A percentile compares a stretch with the other conserved stretches of the same genome.
phyloP scores from a whole-genome alignment of 2,797 vertebrate genomes.

The Ataeniobius toweri region DNA sequence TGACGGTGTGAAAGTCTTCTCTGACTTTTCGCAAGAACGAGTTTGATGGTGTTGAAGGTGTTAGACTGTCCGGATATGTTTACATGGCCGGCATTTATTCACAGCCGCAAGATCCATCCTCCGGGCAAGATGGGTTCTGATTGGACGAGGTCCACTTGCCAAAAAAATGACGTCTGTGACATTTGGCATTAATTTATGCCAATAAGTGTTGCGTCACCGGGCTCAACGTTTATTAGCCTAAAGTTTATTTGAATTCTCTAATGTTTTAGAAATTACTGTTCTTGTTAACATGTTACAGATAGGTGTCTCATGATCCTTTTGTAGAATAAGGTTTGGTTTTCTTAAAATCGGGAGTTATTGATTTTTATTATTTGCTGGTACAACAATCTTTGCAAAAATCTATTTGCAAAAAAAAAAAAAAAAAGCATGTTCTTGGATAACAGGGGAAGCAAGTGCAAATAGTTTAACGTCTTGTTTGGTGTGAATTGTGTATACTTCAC shows the following conservation, averaged over 20 bases:
- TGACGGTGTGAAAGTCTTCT: constrained; percentile 1
- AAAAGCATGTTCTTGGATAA: not conserved
- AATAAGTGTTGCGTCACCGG: not conserved
- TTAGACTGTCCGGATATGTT: not conserved
- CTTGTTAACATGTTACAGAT: not conserved
- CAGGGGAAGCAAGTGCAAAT: not conserved
- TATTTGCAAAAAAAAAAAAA: not conserved
- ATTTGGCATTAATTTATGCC: not conserved
- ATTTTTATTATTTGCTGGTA: not conserved
- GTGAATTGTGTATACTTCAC: not conserved
- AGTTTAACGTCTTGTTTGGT: not conserved
- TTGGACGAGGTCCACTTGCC: constrained; percentile 26
- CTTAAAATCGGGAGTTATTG: not conserved
- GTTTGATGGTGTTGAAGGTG: constrained; percentile 16
- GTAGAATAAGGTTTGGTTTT: not conserved
- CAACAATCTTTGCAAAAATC: not conserved
- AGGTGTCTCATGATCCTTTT: not conserved
- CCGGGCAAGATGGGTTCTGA: constrained; percentile 4
- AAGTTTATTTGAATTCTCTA: too few species aligned
- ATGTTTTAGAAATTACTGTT: not conserved
- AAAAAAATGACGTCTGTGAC: constrained; percentile 2
- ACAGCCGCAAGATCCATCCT: constrained; percentile 2
- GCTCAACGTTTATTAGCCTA: too few species aligned
- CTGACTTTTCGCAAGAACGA: not conserved
- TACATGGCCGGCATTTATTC: constrained; percentile 25